These are phyloP conservation scores for Saturnia japonica DNA, from an alignment of 2,888 invertebrate genomes.

Conservation along the genomic window DNA sequence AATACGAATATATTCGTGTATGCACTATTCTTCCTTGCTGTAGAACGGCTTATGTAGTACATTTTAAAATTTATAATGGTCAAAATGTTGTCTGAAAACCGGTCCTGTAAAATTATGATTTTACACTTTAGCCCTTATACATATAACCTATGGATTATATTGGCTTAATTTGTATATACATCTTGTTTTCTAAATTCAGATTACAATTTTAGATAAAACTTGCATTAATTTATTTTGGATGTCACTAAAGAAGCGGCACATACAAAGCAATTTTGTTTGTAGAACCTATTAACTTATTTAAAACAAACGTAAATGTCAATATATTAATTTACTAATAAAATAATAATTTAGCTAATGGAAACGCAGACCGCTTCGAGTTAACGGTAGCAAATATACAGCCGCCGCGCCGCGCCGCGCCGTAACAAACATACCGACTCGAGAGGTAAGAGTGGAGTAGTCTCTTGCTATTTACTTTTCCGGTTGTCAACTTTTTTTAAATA, in stretches of 20 bases:
- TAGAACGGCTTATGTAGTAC: too few species aligned
- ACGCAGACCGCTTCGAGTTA: conserved; percentile 23
- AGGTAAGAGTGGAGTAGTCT: conserved; percentile 16
- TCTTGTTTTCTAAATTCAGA: background rate
- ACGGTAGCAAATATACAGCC: conserved; percentile 33
- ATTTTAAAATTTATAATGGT: too few species aligned
- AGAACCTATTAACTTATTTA: background rate
- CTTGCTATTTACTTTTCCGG: conserved; percentile 16
- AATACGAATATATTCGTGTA: too few species aligned
- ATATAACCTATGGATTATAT: background rate
- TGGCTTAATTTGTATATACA: background rate
- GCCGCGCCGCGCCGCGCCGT: conserved; percentile 28
- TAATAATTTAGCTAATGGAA: conserved; percentile 25
- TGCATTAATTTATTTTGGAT: background rate
- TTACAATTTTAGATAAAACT: conserved; percentile 7
- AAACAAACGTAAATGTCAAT: conserved; percentile 13
- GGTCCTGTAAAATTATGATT: too few species aligned
- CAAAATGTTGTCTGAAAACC: too few species aligned
- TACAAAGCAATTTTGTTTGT: conserved; percentile 3
- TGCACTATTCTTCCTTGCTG: too few species aligned
- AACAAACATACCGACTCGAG: conserved; percentile 21
- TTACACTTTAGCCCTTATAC: background rate
- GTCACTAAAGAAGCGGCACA: conserved; percentile 12
- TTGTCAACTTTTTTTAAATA: conserved; percentile 10
- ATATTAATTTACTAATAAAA: conserved; percentile 5